These are phyloP conservation scores for Acromyrmex heyeri DNA, from an alignment of 1,140 invertebrate genomes.

Conservation along the genomic window DNA sequence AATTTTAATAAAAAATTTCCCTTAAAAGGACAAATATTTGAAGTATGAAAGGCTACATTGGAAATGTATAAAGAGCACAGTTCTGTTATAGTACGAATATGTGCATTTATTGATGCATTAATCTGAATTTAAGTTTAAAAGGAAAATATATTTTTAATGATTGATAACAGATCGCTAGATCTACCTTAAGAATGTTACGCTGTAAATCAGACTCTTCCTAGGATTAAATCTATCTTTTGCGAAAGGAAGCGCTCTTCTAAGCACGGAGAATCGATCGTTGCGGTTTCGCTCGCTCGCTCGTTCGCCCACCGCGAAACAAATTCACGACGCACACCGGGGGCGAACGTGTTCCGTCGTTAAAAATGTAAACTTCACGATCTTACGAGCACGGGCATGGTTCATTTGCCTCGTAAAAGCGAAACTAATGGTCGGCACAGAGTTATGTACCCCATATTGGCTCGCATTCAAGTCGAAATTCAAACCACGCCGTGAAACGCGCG, in stretches of 20 bases:
- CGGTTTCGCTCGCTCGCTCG: conserved; percentile 34
- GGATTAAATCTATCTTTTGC: conserved; percentile 39
- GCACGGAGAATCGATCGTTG: conserved; percentile 51
- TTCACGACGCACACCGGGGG: conserved; percentile 37
- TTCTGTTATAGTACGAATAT: neutral
- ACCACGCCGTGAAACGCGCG: conserved; percentile 58
- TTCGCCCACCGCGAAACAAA: conserved; percentile 52
- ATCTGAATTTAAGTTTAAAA: neutral
- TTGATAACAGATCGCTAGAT: neutral
- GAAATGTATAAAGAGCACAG: neutral
- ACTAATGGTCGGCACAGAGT: conserved; percentile 63
- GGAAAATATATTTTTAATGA: neutral
- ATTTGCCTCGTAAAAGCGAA: conserved; percentile 70
- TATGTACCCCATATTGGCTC: conserved; percentile 71
- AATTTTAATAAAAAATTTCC: neutral
- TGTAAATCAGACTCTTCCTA: conserved; percentile 22
- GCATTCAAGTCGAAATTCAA: conserved; percentile 68
- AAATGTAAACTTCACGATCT: conserved; percentile 61
- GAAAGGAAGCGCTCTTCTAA: conserved; percentile 39
- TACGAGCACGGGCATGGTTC: conserved; percentile 53
- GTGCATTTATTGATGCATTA: neutral
- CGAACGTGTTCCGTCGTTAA: conserved; percentile 61
- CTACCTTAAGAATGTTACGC: neutral
- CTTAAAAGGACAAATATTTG: neutral
- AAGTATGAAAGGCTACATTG: neutral